phyloP scores from a whole-genome alignment of 2,888 invertebrate genomes.

The Andrena bicolor region DNA sequence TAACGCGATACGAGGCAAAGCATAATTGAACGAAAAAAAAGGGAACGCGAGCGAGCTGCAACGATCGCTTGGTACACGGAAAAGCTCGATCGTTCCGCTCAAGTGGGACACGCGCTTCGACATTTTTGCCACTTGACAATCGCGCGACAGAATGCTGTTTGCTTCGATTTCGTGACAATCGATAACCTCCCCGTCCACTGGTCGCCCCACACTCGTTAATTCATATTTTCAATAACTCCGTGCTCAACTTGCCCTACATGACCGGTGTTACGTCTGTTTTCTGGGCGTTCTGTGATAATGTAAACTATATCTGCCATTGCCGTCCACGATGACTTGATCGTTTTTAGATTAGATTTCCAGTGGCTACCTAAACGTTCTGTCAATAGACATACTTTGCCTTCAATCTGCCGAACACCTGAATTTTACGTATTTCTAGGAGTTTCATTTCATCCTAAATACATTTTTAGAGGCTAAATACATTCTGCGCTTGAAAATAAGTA shows the following conservation, averaged over 20 bases:
- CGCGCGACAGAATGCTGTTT: constrained; percentile 31
- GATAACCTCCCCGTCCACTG: constrained; percentile 42
- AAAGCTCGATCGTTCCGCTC: constrained; percentile 24
- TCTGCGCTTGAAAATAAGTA: too few relatives aligned
- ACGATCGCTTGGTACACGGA: constrained; percentile 12
- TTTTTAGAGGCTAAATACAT: too few relatives aligned
- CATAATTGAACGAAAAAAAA: constrained; percentile 39
- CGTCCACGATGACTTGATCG: constrained; percentile 31
- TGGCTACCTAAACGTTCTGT: too few relatives aligned
- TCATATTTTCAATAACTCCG: constrained; percentile 38
- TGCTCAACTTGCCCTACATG: constrained; percentile 37
- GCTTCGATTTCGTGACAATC: constrained; percentile 41
- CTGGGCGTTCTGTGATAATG: not conserved
- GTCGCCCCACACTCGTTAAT: constrained; percentile 39
- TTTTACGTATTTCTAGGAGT: too few relatives aligned
- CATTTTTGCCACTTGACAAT: constrained; percentile 46
- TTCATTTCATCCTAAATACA: too few relatives aligned
- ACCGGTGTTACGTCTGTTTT: constrained; percentile 19
- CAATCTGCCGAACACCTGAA: too few relatives aligned
- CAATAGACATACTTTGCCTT: too few relatives aligned
- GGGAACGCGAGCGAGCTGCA: not conserved
- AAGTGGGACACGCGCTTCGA: constrained; percentile 23
- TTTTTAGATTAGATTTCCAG: not conserved
- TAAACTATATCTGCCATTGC: constrained; percentile 10
- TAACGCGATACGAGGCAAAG: constrained; percentile 4